These are phyloP conservation scores for Pocillopora grandis DNA, from an alignment of 92 coral and sea anemone genomes.

Conservation along the genomic window DNA sequence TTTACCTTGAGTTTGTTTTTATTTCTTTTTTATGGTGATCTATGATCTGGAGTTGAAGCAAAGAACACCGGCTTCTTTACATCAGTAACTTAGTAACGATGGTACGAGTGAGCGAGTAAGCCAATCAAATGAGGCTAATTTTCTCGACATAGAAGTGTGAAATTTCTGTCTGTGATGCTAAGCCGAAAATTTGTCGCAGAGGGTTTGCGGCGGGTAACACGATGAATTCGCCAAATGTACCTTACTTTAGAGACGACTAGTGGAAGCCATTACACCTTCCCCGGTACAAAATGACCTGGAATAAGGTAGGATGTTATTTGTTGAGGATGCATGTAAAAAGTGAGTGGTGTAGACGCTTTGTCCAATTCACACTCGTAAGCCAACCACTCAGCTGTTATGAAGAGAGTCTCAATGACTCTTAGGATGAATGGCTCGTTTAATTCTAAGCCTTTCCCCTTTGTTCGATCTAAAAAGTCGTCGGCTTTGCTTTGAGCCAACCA, in stretches of 20 bases:
- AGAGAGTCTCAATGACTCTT: constrained; percentile 4
- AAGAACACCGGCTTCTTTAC: not conserved
- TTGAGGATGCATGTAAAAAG: not conserved
- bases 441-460: not conserved
- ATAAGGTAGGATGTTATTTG: constrained; percentile 3
- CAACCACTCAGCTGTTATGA: not conserved
- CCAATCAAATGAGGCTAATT: constrained; percentile 17
- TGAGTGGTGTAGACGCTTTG: not conserved
- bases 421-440: not conserved
- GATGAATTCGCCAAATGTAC: not conserved
- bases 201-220: not conserved
- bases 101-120: not conserved
- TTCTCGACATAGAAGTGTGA: constrained; percentile 23
- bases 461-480: not conserved
- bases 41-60: too few species aligned
- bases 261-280: not conserved
- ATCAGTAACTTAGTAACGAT: not conserved
- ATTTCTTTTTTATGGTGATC: too few species aligned
- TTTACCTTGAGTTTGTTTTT: too few species aligned
- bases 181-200: not conserved
- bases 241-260: not conserved
- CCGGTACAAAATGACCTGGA: not conserved
- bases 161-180: not conserved
- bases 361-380: not conserved
- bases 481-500: not conserved